These are phyloP conservation scores for Furnarius figulus DNA, from an alignment of 2,113 vertebrate genomes.

Conservation along the genomic window DNA sequence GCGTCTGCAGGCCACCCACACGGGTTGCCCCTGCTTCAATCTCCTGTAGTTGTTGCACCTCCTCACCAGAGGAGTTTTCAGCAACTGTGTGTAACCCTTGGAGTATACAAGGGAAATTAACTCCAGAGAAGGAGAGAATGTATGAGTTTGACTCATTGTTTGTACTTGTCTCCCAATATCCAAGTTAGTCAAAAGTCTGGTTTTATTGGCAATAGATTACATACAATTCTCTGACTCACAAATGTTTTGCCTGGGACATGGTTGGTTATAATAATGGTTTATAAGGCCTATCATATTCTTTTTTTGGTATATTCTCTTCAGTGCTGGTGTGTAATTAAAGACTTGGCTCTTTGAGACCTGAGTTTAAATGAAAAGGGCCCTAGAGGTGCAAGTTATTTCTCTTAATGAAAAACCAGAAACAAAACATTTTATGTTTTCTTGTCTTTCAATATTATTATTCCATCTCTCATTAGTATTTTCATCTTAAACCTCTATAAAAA, in stretches of 20 bases:
- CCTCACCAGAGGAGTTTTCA: not conserved
- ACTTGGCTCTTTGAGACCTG: not conserved
- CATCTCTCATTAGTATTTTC: not conserved
- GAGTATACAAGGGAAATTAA: not conserved
- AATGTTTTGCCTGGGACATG: not conserved
- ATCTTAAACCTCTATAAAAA: not conserved
- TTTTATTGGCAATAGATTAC: not conserved
- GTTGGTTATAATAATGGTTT: not conserved
- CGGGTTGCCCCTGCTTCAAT: not conserved
- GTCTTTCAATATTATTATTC: not conserved
- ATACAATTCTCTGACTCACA: not conserved
- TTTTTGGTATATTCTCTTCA: not conserved
- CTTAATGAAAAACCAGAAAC: not conserved
- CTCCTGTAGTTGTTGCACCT: too few relatives aligned
- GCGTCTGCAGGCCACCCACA: not conserved
- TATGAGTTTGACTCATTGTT: not conserved
- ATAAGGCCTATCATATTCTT: not conserved
- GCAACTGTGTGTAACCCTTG: not conserved
- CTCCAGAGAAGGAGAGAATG: not conserved
- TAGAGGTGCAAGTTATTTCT: not conserved
- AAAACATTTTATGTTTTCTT: not conserved
- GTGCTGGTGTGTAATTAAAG: not conserved
- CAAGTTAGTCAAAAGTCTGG: not conserved
- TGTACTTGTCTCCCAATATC: not conserved
- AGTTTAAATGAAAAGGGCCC: not conserved